Evolutionary conservation across 2,888 invertebrate species (phyloP), one percentile per base, ranked within the genome.

Genomic region (Crepidodera aurea): DNA sequence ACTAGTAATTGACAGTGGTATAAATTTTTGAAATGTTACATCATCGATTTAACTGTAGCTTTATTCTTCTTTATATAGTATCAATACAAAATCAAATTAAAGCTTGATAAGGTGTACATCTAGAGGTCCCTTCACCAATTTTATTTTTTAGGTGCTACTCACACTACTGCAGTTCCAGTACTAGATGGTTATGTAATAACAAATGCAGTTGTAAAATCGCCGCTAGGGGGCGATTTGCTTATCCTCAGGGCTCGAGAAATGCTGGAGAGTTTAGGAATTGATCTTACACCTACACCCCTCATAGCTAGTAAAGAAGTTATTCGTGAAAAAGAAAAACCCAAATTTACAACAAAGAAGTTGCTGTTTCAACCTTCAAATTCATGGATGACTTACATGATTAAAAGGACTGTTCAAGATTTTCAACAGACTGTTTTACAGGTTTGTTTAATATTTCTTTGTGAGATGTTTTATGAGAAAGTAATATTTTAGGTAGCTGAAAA

Each of bases 141-240:
- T n/a, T n/a, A n/a, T n/a, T n/a, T n/a, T n/a, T n/a, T n/a, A 66
- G 98, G 98, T 0, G 96, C 98, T 0, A 97, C 97, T 16, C 97
- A 98, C 80, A 99, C 99, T 0, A 96, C 98, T 0, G 98, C 98
- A 0, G 93, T 98, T 5, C 99, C 99, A 0, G 98, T 99, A 53
- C 69, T 81, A 64, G 93, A 94, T 82, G 98, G 98, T 1, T 98
- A 98, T 81, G 98, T 98, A 3, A 82, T 99, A 6, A 90, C 92
- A 0, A 95, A 96, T 75, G 98, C 96, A 0, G 96, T 98, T 25
- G 97, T 97, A 0, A 93, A 96, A 73, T 95, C 96, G 0, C 96
- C 98, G 0, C 84, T 99, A 1, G 99, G 96, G 0, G 99, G 99
- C 0, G 98, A 99, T 80, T 96, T 97, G 73, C 86, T 99, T 65